Evolutionary conservation across 2,113 vertebrate species (phyloP).

Genomic region (Alethe castanea): DNA sequence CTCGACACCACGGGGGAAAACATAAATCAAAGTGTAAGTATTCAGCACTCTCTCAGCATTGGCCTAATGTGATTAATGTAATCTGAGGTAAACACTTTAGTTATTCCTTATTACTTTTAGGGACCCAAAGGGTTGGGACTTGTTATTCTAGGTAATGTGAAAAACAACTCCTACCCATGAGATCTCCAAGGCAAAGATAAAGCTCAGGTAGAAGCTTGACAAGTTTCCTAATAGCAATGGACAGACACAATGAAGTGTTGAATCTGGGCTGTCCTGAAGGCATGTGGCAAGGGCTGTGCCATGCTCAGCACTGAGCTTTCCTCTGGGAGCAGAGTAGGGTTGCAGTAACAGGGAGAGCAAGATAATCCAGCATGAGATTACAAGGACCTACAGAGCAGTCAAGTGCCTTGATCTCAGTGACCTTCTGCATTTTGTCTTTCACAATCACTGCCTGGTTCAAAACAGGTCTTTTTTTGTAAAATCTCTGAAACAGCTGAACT

Average conservation of each 20-base stretch:
- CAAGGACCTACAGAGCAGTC: background rate
- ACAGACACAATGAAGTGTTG: background rate
- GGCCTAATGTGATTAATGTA: background rate
- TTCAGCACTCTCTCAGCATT: constrained; percentile 56
- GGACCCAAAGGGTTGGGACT: background rate
- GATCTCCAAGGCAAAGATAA: constrained; percentile 27
- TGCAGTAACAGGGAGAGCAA: background rate
- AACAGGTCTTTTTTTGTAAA: background rate
- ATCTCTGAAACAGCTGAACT: background rate
- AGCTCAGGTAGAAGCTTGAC: background rate
- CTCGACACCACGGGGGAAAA: background rate
- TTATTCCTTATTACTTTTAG: constrained; percentile 14
- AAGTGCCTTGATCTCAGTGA: background rate
- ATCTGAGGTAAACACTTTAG: constrained; percentile 35
- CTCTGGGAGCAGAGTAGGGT: background rate
- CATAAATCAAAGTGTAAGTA: constrained; percentile 32
- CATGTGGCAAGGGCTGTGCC: background rate
- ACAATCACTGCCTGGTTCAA: background rate
- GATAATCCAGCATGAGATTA: background rate
- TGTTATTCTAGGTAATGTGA: constrained; percentile 22
- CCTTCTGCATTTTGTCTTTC: background rate
- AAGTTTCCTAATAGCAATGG: constrained; percentile 4
- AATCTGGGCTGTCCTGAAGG: background rate
- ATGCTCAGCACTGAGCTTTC: background rate
- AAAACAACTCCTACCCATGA: constrained; percentile 25